These are phyloP conservation scores for Cacatua alba DNA, from an alignment of 2,113 vertebrate species.

Conservation along the genomic window DNA sequence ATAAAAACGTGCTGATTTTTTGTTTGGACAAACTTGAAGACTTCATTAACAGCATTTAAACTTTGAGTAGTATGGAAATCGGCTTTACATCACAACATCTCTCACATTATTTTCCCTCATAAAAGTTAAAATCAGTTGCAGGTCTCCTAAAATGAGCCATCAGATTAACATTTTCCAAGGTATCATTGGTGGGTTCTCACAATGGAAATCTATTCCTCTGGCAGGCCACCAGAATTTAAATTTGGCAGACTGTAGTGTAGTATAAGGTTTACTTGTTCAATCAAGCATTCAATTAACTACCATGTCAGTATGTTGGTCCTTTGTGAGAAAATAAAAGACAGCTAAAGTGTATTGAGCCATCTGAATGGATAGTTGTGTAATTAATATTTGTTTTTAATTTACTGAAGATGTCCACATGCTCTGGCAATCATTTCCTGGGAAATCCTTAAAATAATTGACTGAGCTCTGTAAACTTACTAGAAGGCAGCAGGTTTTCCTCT, in stretches of 20 bases:
- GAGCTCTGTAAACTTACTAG: conserved; percentile 19
- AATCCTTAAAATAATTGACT: conserved; percentile 35
- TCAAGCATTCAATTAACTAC: conserved; percentile 68
- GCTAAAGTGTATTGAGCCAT: conserved; percentile 30
- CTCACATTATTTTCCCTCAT: neutral
- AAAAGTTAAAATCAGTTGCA: neutral
- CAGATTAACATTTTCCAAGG: neutral
- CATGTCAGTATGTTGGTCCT: conserved; percentile 45
- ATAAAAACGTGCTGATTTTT: neutral
- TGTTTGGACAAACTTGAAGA: neutral
- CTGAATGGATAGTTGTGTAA: conserved; percentile 37
- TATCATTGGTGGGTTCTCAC: neutral
- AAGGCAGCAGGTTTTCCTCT: neutral
- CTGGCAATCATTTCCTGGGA: conserved; percentile 3
- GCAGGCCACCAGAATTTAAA: conserved; percentile 40
- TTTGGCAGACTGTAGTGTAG: conserved; percentile 41
- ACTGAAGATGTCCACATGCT: conserved; percentile 40
- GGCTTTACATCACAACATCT: neutral
- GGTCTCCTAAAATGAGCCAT: neutral
- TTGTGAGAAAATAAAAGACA: conserved; percentile 65
- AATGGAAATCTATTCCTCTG: conserved; percentile 26
- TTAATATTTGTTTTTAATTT: conserved; percentile 73
- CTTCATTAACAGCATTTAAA: neutral
- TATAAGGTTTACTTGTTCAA: conserved; percentile 58
- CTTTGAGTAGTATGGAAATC: neutral